Percentiles rank a stretch among this genome's conserved stretches.
These are phyloP conservation scores for Scomber colias DNA, from an alignment of 2,113 vertebrate genomes.

Conservation along the genomic window DNA sequence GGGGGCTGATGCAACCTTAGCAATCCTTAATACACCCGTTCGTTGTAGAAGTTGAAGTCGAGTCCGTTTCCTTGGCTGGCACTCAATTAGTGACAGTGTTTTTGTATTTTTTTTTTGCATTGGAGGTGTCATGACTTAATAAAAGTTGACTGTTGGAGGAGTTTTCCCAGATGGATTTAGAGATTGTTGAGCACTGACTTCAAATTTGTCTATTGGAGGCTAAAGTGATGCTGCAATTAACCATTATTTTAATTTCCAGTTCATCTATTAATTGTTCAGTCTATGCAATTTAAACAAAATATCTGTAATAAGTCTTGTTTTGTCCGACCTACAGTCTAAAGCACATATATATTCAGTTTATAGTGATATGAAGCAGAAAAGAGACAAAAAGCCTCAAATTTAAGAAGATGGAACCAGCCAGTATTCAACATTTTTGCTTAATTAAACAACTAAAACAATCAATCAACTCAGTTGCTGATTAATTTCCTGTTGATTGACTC, in stretches of 20 bases:
- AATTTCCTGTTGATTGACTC: too few species aligned
- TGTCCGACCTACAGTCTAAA: too few species aligned
- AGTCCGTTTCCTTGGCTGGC: slow-evolving; percentile 17
- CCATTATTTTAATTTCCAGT: neutral
- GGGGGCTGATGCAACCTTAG: slow-evolving; percentile 76
- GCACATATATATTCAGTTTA: too few species aligned
- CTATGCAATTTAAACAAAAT: too few species aligned
- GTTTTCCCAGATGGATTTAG: slow-evolving; percentile 16
- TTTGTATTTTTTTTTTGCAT: slow-evolving; percentile 7
- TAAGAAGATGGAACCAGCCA: neutral
- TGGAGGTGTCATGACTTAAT: slow-evolving; percentile 32
- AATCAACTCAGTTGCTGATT: too few species aligned
- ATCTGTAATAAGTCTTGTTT: too few species aligned
- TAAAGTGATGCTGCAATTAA: neutral
- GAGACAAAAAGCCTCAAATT: neutral
- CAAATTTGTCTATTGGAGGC: neutral
- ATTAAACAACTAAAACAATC: neutral
- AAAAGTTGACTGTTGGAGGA: slow-evolving; percentile 50
- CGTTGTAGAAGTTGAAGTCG: slow-evolving; percentile 3
- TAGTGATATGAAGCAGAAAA: neutral
- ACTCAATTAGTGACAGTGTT: slow-evolving; percentile 24
- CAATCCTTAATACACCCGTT: slow-evolving; percentile 55
- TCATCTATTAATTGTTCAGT: too few species aligned
- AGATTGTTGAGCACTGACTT: neutral
- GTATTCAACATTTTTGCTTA: neutral